Conservation (phyloP, 2,113 vertebrate species). For the Ictalurus punctatus region DNA sequence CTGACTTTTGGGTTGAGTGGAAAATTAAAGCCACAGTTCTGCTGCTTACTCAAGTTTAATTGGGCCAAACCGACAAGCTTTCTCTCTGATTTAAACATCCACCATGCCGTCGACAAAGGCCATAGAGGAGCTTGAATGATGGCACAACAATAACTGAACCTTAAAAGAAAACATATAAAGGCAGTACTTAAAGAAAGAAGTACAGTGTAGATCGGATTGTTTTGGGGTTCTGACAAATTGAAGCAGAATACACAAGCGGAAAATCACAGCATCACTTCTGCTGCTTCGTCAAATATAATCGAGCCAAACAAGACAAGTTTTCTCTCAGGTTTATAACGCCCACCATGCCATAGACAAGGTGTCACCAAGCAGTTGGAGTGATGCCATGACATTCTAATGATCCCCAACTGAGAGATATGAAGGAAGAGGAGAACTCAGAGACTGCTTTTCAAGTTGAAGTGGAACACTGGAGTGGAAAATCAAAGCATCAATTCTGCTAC, state of each 20-base stretch:
- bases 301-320: constrained; percentile 4
- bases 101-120: background rate
- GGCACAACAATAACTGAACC: background rate
- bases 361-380: background rate
- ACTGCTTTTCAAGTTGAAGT: constrained; percentile 18
- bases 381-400: background rate
- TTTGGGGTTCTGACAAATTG: too few relatives aligned
- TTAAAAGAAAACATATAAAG: background rate
- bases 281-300: background rate
- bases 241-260: background rate
- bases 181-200: background rate
- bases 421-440: constrained; percentile 3
- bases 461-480: constrained; percentile 39
- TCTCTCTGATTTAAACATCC: background rate
- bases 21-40: constrained; percentile 11
- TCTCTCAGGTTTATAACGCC: constrained; percentile 1
- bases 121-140: background rate
- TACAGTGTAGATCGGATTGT: background rate
- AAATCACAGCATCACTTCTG: background rate
- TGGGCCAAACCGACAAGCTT: background rate
- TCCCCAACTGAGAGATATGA: background rate
- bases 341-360: background rate
- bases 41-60: background rate
- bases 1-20: constrained; percentile 14
- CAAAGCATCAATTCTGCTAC: constrained; percentile 15